Evolutionary conservation across 2,113 vertebrate species (phyloP).

Genomic region (Ptilorrhoa leucosticta): DNA sequence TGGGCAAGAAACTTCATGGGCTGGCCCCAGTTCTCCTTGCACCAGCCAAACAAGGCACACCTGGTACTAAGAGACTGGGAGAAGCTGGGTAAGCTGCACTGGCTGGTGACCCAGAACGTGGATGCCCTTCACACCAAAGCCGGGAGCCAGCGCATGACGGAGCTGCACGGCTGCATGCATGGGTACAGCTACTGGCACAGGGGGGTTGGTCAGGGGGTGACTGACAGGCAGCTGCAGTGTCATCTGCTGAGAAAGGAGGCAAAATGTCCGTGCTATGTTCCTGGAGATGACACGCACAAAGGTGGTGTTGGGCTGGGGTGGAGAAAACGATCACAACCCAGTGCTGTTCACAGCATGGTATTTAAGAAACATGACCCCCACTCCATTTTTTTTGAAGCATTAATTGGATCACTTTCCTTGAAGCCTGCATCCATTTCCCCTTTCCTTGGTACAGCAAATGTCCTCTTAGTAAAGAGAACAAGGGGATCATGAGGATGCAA

Average conservation of each 20-base stretch:
- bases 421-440: background rate
- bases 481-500: background rate
- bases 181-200: constrained; percentile 67
- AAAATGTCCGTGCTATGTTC: background rate
- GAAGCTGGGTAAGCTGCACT: constrained; percentile 82
- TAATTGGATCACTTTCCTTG: background rate
- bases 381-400: background rate
- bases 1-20: constrained; percentile 96
- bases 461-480: background rate
- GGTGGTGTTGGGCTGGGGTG: background rate
- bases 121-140: constrained; percentile 92
- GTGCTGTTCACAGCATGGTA: background rate
- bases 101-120: constrained; percentile 97
- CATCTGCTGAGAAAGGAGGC: background rate
- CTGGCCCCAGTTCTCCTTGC: constrained; percentile 91
- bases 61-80: constrained; percentile 83
- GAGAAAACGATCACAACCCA: background rate
- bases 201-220: background rate
- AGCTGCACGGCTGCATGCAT: constrained; percentile 90
- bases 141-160: constrained; percentile 83
- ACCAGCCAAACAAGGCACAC: constrained; percentile 86
- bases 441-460: background rate
- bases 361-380: background rate
- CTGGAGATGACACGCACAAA: background rate
- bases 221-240: background rate